These are phyloP conservation scores for Elysia crispata DNA, from an alignment of 2,888 invertebrate genomes.

Conservation along the genomic window DNA sequence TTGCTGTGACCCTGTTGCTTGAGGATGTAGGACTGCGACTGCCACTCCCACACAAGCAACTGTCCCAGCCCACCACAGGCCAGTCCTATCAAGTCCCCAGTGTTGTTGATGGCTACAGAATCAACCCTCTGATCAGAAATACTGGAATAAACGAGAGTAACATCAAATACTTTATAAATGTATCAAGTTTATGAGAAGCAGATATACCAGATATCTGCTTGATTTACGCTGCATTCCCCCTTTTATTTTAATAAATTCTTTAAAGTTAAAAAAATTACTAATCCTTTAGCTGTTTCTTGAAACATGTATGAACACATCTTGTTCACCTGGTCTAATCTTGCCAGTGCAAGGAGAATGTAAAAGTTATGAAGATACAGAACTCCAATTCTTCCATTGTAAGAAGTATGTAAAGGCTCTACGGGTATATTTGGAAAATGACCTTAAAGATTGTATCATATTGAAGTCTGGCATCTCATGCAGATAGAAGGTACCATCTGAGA, in stretches of 20 bases:
- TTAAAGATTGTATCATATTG: constrained; percentile 90
- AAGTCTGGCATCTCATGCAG: constrained; percentile 96
- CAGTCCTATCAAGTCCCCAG: constrained; percentile 97
- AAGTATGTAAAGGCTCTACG: not conserved
- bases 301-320: no score
- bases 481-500: constrained; percentile 93
- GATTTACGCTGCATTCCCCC: no score
- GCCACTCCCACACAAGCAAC: constrained; percentile 99
- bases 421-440: constrained; percentile 68
- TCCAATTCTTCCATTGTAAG: not conserved
- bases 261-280: no score
- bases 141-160: constrained; percentile 79
- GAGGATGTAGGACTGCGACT: constrained; percentile 98
- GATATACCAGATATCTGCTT: no score
- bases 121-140: constrained; percentile 91
- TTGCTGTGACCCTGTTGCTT: constrained; percentile 98
- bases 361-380: not conserved
- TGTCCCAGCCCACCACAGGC: constrained; percentile 93
- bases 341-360: not conserved
- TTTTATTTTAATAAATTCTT: no score
- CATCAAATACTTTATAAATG: no score
- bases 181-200: no score
- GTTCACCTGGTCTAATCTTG: no score
- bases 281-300: no score
- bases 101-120: constrained; percentile 87